These are phyloP conservation scores for Xenopus petersii DNA, from an alignment of 2,797 vertebrate genomes.

Conservation along the genomic window DNA sequence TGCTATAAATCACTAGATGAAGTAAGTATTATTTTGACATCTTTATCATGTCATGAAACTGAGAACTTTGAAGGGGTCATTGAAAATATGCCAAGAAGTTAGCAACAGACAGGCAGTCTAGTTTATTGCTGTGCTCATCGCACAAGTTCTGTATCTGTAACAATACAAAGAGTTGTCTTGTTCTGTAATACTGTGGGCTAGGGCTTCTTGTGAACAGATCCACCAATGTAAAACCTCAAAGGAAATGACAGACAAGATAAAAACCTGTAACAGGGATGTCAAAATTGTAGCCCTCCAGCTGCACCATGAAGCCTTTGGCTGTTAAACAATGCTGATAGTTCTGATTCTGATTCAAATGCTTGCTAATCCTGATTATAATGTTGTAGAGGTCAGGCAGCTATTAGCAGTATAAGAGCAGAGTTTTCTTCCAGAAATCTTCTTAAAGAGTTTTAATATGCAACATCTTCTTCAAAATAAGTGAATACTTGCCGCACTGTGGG, in stretches of 20 bases:
- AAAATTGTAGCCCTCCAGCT: too few relatives aligned
- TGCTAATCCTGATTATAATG: too few relatives aligned
- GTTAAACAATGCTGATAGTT: too few relatives aligned
- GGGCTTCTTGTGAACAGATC: not conserved
- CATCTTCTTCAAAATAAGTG: too few relatives aligned
- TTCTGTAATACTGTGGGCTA: not conserved
- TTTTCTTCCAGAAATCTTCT: too few relatives aligned
- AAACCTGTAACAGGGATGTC: too few relatives aligned
- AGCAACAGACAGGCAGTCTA: not conserved
- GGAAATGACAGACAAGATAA: not conserved
- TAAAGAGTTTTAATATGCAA: too few relatives aligned
- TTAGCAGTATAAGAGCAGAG: too few relatives aligned
- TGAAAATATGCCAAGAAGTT: conserved; percentile 14
- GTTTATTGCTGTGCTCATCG: not conserved
- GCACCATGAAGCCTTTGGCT: too few relatives aligned
- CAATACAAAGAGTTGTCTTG: not conserved
- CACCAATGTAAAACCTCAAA: not conserved
- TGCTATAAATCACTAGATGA: conserved; percentile 19
- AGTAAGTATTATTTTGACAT: conserved; percentile 16
- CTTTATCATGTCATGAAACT: conserved; percentile 7
- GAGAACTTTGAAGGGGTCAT: conserved; percentile 27
- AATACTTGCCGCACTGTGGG: too few relatives aligned
- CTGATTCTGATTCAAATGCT: too few relatives aligned
- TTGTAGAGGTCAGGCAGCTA: too few relatives aligned
- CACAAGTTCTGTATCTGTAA: not conserved